These are phyloP conservation scores for Chrysodeixis includens DNA, from an alignment of 2,888 invertebrate species.

Conservation along the genomic window DNA sequence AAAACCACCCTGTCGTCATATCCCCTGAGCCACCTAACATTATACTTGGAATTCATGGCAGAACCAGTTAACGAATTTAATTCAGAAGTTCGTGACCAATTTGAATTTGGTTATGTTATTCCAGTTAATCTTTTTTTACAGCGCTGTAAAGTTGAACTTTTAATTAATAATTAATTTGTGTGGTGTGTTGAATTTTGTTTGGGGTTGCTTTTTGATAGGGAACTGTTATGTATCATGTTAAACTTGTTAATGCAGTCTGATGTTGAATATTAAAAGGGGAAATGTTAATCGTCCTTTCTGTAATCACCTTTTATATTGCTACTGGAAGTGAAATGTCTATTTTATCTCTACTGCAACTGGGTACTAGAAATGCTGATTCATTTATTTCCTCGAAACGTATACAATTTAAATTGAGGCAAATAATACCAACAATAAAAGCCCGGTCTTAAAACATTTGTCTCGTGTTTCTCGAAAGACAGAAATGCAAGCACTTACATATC, in stretches of 20 bases:
- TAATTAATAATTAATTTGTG: constrained; percentile 3
- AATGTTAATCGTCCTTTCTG: background rate
- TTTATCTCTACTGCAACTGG: background rate
- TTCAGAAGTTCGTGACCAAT: constrained; percentile 46
- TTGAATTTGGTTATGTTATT: constrained; percentile 35
- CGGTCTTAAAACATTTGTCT: constrained; percentile 15
- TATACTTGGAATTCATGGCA: constrained; percentile 44
- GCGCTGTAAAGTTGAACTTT: constrained; percentile 1
- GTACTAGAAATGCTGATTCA: background rate
- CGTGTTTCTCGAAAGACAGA: constrained; percentile 28
- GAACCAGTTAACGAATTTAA: constrained; percentile 44
- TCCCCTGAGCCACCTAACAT: constrained; percentile 33
- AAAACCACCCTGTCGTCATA: constrained; percentile 42
- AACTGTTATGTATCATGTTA: background rate
- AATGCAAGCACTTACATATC: constrained; percentile 55
- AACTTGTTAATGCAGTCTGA: background rate
- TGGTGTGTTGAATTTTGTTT: background rate
- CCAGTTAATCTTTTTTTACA: constrained; percentile 15
- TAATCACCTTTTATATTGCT: too few relatives aligned
- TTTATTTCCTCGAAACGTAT: background rate
- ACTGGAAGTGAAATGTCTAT: background rate
- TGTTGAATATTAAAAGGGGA: background rate
- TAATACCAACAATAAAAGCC: constrained; percentile 24
- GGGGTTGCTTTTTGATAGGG: background rate
- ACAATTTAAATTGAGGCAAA: background rate